These are phyloP conservation scores for Lampropteryx suffumata DNA, from an alignment of 2,888 invertebrate genomes.

Conservation along the genomic window DNA sequence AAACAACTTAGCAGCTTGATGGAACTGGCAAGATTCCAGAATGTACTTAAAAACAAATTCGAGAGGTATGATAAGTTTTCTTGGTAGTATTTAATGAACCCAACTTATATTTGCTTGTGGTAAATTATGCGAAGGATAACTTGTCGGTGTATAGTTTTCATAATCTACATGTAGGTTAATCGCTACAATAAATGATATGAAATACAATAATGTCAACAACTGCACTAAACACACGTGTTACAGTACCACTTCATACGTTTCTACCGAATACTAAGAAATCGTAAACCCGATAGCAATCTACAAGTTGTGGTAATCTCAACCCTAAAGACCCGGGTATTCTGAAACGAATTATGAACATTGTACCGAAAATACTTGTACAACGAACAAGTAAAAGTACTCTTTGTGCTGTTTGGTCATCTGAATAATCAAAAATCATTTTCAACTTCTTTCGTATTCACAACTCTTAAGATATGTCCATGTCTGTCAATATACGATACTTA, in stretches of 20 bases:
- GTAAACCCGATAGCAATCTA: slow-evolving; percentile 17
- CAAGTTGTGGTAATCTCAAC: neutral
- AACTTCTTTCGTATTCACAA: neutral
- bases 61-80: slow-evolving; percentile 4
- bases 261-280: slow-evolving; percentile 16
- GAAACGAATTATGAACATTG: too few species aligned
- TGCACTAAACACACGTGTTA: slow-evolving; percentile 13
- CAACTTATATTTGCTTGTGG: slow-evolving; percentile 4
- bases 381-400: neutral
- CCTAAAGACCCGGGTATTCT: too few species aligned
- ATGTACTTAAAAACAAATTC: slow-evolving; percentile 6
- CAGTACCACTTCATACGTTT: neutral
- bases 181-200: slow-evolving; percentile 16
- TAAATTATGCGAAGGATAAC: slow-evolving; percentile 22
- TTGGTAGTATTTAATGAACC: slow-evolving; percentile 1
- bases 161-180: slow-evolving; percentile 24
- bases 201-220: slow-evolving; percentile 15
- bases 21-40: slow-evolving; percentile 18
- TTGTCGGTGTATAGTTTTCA: slow-evolving; percentile 6
- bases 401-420: too few species aligned
- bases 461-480: neutral
- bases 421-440: too few species aligned
- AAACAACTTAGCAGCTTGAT: slow-evolving; percentile 13
- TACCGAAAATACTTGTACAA: neutral
- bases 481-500: neutral